Percentiles rank a stretch among this genome's conserved stretches.
Conservation (phyloP, 2,797 vertebrate genomes). For the Miichthys miiuy region DNA sequence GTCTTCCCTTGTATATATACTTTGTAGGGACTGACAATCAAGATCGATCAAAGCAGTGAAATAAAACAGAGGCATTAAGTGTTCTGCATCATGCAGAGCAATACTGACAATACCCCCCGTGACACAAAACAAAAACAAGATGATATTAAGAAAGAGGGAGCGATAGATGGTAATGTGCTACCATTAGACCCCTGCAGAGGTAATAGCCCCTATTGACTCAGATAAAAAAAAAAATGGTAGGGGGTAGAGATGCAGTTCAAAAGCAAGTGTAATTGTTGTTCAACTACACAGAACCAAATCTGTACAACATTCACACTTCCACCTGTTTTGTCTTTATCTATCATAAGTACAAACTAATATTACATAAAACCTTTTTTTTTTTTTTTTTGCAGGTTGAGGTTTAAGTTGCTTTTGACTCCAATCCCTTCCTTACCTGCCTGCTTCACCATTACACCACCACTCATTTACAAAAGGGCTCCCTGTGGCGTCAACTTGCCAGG, state of each 20-base stretch:
- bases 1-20: slow-evolving; percentile 11
- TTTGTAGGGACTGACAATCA: slow-evolving; percentile 5
- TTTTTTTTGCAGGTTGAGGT: slow-evolving; percentile 39
- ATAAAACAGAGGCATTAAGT: slow-evolving; percentile 51
- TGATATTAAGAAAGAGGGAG: slow-evolving; percentile 61
- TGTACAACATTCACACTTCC: slow-evolving; percentile 13
- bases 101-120: slow-evolving; percentile 44
- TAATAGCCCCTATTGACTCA: slow-evolving; percentile 67
- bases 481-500: slow-evolving; percentile 65
- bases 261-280: slow-evolving; percentile 57
- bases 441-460: slow-evolving; percentile 40
- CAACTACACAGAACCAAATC: slow-evolving; percentile 43
- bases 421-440: slow-evolving; percentile 27
- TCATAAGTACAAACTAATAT: background rate
- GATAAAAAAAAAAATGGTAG: slow-evolving; percentile 50
- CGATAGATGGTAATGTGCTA: slow-evolving; percentile 55
- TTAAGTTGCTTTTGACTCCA: slow-evolving; percentile 42
- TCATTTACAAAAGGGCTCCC: slow-evolving; percentile 77
- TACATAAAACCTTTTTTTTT: slow-evolving; percentile 3
- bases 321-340: background rate
- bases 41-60: slow-evolving; percentile 49
- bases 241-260: slow-evolving; percentile 18
- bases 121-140: slow-evolving; percentile 60
- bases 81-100: slow-evolving; percentile 36
- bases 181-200: slow-evolving; percentile 74